Base-by-base conservation (phyloP, 1,140 invertebrate genomes). In the Berghia stephanieae region DNA sequence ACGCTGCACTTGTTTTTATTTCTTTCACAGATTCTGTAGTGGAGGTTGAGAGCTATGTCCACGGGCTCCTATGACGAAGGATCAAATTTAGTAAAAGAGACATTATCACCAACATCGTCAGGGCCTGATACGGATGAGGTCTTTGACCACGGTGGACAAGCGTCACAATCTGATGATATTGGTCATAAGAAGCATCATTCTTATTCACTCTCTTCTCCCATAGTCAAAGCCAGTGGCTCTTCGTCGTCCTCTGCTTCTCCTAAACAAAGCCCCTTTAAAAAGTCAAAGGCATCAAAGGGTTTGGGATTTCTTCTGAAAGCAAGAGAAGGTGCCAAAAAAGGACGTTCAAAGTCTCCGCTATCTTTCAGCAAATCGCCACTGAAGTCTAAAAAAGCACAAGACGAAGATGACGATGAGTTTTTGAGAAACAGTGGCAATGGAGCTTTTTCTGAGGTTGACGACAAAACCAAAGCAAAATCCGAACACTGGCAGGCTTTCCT, bases 401-500 rank as follows among this genome's bases (percentile, higher is more conserved):
- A 40, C 24, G 57, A 66, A 16, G 1, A 43, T 40, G 72, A 75
- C 10, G 38, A 34, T 66, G 57, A 67, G 21, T 3, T 34, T 27
- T 27, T 68, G 13, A 8, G 42, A 10, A 43, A 46, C 21, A 16
- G 18, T 8, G 36, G 27, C 1, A 18, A 16, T 27, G 74, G 60
- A 4, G 52, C 6, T 18, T 18, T 2, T 38, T 44, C 18, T 13
- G 27, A 46, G 34, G 75, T 84, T 24, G 81, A 80, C 77, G 85
- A 87, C 49, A 82, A 83, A 63, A 66, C 81, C 57, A 83, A 84
- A 44, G 72, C 84, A 66, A 86, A 87, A 73, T 88, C 88, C 8
- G 90, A 90, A 81, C 89, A 90, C 83, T 90, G 89, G 89, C 85
- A 88, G 79, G 87, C 85, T 69, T 90, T 90, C 81, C 84, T 88